Evolutionary conservation across 2,797 vertebrate genomes (phyloP).

Genomic region (Acanthornis magna): DNA sequence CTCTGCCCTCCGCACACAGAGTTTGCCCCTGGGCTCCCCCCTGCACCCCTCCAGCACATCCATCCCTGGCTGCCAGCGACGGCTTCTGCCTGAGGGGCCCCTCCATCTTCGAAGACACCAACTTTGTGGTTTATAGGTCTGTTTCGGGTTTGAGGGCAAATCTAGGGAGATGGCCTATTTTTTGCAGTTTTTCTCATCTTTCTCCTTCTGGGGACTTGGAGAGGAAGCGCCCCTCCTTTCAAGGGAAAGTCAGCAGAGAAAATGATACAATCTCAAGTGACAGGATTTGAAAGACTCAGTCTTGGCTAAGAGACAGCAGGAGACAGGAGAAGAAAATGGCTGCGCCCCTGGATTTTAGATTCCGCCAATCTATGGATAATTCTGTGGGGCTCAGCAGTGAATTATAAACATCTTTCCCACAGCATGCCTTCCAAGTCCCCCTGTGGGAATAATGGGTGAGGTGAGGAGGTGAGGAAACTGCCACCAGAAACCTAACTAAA

Average conservation of each 20-base stretch:
- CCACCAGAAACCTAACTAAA: neutral
- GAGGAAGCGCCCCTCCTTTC: neutral
- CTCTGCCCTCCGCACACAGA: neutral
- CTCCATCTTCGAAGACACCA: accelerated
- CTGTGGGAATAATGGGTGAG: neutral
- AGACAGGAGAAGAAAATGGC: neutral
- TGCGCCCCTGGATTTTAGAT: neutral
- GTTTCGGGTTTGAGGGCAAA: neutral
- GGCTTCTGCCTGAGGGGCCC: neutral
- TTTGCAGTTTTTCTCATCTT: neutral
- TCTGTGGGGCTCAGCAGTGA: neutral
- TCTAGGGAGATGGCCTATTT: neutral
- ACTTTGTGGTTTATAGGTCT: neutral
- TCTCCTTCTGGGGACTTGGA: neutral
- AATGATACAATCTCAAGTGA: neutral
- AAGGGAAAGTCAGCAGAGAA: neutral
- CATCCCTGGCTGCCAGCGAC: accelerated
- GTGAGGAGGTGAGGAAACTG: neutral
- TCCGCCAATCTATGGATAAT: neutral
- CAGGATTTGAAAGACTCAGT: neutral
- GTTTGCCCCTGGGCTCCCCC: neutral
- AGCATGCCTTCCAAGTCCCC: neutral
- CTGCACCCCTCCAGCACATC: neutral
- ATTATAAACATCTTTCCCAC: neutral
- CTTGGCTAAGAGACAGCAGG: neutral